Base-by-base conservation (phyloP, 2,888 invertebrate species). In the Gisinianus flammeolus region DNA sequence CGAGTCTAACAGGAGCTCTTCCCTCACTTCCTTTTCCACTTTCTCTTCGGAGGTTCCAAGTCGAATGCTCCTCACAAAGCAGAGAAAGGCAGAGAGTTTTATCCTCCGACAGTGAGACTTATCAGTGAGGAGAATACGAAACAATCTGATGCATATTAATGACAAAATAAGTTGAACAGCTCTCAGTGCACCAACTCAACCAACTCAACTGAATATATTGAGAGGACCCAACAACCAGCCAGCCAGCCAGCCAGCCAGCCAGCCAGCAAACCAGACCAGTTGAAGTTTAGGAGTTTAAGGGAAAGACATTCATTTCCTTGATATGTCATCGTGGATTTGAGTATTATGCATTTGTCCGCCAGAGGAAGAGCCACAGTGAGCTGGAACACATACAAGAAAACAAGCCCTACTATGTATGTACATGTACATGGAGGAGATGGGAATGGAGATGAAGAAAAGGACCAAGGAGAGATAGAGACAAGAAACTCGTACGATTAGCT, bases 61-160 rank as follows among this genome's bases (percentile, higher is more conserved):
- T n/a, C n/a, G n/a, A n/a, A n/a, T n/a, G n/a, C n/a, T n/a, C n/a
- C n/a, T n/a, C n/a, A n/a, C n/a, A n/a, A n/a, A n/a, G n/a, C n/a
- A n/a, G n/a, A 64, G 28, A 54, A n/a, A 44, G 52, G 31, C 16
- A 28, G 70, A 28, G 28, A 52, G 30, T 28, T 28, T 70, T 52
- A 52, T 70, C 54, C 70, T 70, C 19, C 19, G n/a, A n/a, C n/a
- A n/a, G n/a, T n/a, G n/a, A n/a, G 54, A 54, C 54, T 54, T 54
- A 54, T 54, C 70, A 28, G 44, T 26, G 73, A 73, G 73, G 22
- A 73, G 73, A 73, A 73, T 58, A 26, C 30, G 56, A 73, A 28
- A 56, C 73, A 58, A 73, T 73, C 73, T 58, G 73, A 73, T 73
- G 73, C 73, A 73, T 73, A 73, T 31, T 73, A 73, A 73, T 58